Percentiles rank a stretch among this genome's conserved stretches.
phyloP scores from a whole-genome alignment of 2,888 invertebrate species.

The Aporophyla lueneburgensis region DNA sequence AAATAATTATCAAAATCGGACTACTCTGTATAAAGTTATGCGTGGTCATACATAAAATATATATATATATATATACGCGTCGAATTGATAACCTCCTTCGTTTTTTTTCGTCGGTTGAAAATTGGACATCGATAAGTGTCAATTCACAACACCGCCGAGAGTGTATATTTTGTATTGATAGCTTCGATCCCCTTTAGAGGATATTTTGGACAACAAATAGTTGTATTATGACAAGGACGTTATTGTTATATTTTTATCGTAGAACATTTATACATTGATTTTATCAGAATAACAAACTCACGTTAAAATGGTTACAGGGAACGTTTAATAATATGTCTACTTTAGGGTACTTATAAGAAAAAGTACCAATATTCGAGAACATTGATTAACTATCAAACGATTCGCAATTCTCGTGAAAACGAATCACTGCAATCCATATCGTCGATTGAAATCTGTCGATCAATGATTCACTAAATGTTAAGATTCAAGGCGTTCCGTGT shows the following conservation, averaged over 20 bases:
- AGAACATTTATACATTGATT: conserved; percentile 3
- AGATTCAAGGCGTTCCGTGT: background rate
- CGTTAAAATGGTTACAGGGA: background rate
- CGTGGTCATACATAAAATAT: no score
- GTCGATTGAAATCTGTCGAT: background rate
- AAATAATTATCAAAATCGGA: no score
- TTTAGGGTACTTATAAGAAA: conserved; percentile 54
- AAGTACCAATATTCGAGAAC: no score
- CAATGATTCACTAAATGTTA: background rate
- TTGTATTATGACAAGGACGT: background rate
- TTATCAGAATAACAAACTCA: conserved; percentile 1
- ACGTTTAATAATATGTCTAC: background rate
- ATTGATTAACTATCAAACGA: conserved; percentile 46
- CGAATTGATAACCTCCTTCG: no score
- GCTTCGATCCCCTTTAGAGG: conserved; percentile 20
- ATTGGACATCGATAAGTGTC: conserved; percentile 60
- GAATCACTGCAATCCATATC: conserved; percentile 6
- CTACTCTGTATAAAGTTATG: no score
- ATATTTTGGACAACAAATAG: conserved; percentile 38
- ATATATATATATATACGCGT: no score
- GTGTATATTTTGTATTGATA: conserved; percentile 42
- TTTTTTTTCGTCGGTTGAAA: no score
- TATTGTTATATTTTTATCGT: conserved; percentile 27
- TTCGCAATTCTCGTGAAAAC: conserved; percentile 16
- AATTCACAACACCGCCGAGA: conserved; percentile 39